A percentile compares a stretch with the other conserved stretches of the same genome.
Conservation (phyloP, 2,797 vertebrate genomes). For the Pangasius krempfi region DNA sequence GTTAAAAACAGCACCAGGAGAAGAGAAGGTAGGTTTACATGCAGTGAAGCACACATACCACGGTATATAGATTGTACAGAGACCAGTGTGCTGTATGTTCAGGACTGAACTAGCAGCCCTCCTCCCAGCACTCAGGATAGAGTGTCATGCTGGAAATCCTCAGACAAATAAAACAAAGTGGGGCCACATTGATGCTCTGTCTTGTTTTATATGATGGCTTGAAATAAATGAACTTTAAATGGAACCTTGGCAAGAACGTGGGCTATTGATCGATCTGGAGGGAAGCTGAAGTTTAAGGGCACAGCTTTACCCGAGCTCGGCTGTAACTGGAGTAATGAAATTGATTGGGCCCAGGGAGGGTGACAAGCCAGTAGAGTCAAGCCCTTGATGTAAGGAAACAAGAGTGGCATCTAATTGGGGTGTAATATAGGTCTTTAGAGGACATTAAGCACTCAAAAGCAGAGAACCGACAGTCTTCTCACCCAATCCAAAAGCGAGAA, state of each 20-base stretch:
- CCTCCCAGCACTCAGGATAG: slow-evolving; percentile 46
- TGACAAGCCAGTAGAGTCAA: slow-evolving; percentile 87
- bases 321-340: slow-evolving; percentile 89
- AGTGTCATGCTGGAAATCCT: slow-evolving; percentile 80
- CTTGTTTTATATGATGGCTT: slow-evolving; percentile 87
- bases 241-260: slow-evolving; percentile 84
- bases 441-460: slow-evolving; percentile 82
- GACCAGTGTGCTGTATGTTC: background rate
- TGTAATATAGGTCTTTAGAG: slow-evolving; percentile 88
- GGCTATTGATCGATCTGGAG: slow-evolving; percentile 82
- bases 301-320: slow-evolving; percentile 78
- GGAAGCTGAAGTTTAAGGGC: slow-evolving; percentile 87
- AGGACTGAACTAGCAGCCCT: slow-evolving; percentile 33
- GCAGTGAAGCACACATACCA: background rate
- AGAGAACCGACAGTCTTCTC: slow-evolving; percentile 69
- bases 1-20: background rate
- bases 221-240: slow-evolving; percentile 89
- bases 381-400: slow-evolving; percentile 89
- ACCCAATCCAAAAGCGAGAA: slow-evolving; percentile 56
- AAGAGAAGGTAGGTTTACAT: background rate
- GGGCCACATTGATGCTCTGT: slow-evolving; percentile 82
- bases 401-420: slow-evolving; percentile 87
- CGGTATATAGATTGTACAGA: background rate
- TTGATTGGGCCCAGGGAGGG: slow-evolving; percentile 85
- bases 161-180: slow-evolving; percentile 86